Conservation (phyloP, 2,888 invertebrate species). For the Linnaemya tessellans region DNA sequence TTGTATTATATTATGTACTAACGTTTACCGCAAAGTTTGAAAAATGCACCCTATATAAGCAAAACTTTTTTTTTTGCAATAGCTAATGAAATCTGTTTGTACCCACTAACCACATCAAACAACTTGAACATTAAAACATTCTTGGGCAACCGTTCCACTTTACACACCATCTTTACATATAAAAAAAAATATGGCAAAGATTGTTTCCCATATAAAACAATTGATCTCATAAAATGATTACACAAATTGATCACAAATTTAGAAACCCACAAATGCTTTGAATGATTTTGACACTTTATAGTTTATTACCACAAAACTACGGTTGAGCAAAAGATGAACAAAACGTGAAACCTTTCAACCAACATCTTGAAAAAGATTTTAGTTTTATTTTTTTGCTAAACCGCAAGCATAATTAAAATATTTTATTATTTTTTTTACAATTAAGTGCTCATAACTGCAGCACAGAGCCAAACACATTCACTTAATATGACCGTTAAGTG, state of each 20-base stretch:
- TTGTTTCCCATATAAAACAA: slow-evolving; percentile 30
- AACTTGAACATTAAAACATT: background rate
- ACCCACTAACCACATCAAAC: slow-evolving; percentile 26
- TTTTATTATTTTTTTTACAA: slow-evolving; percentile 50
- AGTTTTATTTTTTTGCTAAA: background rate
- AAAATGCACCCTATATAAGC: background rate
- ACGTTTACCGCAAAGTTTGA: no score
- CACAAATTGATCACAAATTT: slow-evolving; percentile 37
- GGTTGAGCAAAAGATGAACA: slow-evolving; percentile 50
- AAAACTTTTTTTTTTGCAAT: background rate
- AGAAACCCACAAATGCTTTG: slow-evolving; percentile 36
- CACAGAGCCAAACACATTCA: background rate
- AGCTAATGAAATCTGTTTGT: background rate
- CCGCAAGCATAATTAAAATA: slow-evolving; percentile 63
- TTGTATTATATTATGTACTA: no score
- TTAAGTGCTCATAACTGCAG: slow-evolving; percentile 32
- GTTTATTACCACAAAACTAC: slow-evolving; percentile 40
- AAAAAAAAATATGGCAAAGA: background rate
- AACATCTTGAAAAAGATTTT: background rate
- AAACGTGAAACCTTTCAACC: slow-evolving; percentile 37
- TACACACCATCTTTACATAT: background rate
- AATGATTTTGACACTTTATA: slow-evolving; percentile 57
- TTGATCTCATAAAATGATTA: slow-evolving; percentile 33
- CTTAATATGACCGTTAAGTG: slow-evolving; percentile 13
- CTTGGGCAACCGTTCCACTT: slow-evolving; percentile 10